Base-by-base conservation (phyloP, 2,797 vertebrate genomes). In the Nothura maculosa region DNA sequence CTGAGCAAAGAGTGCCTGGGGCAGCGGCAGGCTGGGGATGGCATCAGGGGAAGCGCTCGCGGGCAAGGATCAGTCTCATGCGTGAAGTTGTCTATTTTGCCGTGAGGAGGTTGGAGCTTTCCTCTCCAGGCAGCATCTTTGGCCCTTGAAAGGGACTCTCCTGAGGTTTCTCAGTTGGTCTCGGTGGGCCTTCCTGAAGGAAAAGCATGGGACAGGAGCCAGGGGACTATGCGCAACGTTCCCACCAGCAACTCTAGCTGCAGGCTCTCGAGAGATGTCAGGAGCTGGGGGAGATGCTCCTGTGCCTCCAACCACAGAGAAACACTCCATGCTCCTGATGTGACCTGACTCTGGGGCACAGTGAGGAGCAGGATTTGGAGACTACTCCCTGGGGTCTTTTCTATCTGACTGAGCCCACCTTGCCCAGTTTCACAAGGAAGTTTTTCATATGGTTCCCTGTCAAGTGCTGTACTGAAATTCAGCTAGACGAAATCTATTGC, bases 371-470 rank as follows among this genome's bases (percentile, higher is more conserved):
- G 32, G 57, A 13, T 2, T 9, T 9, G 17, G 4, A 38, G 28
- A 38, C 24, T 69, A 14, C 67, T 54, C 19, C 30, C 38, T 3
- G 8, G 20, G 24, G 1, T 22, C 43, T 15, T 30, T 78, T 73
- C 61, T 52, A n/a, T 52, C 75, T 28, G 19, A 14, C 21, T 3
- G 61, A 89, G 67, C 47, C 28, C 47, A 18, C 54, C 76, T 24
- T 5, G 66, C 83, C 27, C 48, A 27, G 58, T 58, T 81, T 50
- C 74, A 43, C 32, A 10, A 27, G 68, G 18, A 40, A 48, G 27
- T 22, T 81, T 52, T 47, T 66, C 47, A 5, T 2, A 5, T 0
- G 0, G 40, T 7, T 32, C 73, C 61, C 1, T 3, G 4, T 20
- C n/a, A 19, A 75, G 70, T 3, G 43, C 32, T 73, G 38, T 11